phyloP scores from a whole-genome alignment of 2,888 invertebrate genomes.

The Macrophya alboannulata region DNA sequence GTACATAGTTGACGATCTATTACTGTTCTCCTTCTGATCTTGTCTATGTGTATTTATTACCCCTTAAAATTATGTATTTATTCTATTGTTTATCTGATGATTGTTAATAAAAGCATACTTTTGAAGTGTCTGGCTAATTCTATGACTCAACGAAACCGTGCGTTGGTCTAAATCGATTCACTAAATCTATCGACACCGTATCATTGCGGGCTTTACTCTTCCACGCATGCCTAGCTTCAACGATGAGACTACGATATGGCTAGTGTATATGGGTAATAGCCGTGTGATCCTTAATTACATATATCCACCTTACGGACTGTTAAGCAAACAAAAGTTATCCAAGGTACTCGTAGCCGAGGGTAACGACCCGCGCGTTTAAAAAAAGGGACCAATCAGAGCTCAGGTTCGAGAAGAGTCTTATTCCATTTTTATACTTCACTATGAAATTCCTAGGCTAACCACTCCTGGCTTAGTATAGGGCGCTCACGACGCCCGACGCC shows the following conservation, averaged over 20 bases:
- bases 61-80: conserved; percentile 40
- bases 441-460: conserved; percentile 56
- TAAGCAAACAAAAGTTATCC: conserved; percentile 56
- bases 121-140: not conserved
- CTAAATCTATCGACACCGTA: not conserved
- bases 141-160: not conserved
- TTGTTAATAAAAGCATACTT: conserved; percentile 43
- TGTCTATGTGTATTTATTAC: conserved; percentile 46
- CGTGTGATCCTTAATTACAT: conserved; percentile 56
- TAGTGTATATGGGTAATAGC: conserved; percentile 45
- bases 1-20: conserved; percentile 51
- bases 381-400: conserved; percentile 55
- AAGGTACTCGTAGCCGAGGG: conserved; percentile 52
- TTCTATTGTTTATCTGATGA: conserved; percentile 36
- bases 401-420: conserved; percentile 52
- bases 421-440: conserved; percentile 55
- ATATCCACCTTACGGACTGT: conserved; percentile 56
- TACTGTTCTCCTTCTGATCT: conserved; percentile 38
- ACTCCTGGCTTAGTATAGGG: conserved; percentile 52
- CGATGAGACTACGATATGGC: not conserved
- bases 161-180: not conserved
- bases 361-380: conserved; percentile 55
- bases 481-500: conserved; percentile 37
- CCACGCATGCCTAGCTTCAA: conserved; percentile 2
- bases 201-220: not conserved